Conservation (phyloP, 2,888 invertebrate species). For the Polymixis flavicincta region DNA sequence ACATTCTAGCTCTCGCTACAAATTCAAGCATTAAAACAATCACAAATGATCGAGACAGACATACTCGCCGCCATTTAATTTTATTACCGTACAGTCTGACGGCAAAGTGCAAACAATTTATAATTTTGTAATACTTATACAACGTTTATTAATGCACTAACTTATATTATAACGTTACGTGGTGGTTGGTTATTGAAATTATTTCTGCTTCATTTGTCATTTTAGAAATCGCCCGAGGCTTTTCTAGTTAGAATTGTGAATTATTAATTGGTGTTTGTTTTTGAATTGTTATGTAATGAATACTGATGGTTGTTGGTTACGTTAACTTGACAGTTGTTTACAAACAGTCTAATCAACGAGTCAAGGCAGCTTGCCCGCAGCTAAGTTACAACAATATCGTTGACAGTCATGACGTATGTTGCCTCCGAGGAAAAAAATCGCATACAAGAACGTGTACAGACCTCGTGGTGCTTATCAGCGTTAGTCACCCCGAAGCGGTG, state of each 20-base stretch:
- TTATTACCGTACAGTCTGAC: constrained; percentile 58
- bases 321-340: constrained; percentile 33
- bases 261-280: constrained; percentile 32
- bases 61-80: constrained; percentile 65
- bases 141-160: constrained; percentile 49
- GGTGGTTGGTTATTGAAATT: constrained; percentile 45
- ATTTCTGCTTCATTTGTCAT: constrained; percentile 57
- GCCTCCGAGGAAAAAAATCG: constrained; percentile 25
- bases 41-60: constrained; percentile 58
- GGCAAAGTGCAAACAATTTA: constrained; percentile 58
- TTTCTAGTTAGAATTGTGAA: constrained; percentile 33
- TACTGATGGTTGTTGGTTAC: constrained; percentile 17
- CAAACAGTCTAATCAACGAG: constrained; percentile 25
- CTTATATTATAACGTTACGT: constrained; percentile 35
- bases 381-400: background rate
- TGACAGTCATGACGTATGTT: background rate
- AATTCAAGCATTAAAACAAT: constrained; percentile 61
- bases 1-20: constrained; percentile 35
- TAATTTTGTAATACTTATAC: constrained; percentile 56
- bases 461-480: constrained; percentile 51
- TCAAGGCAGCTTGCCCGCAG: constrained; percentile 5
- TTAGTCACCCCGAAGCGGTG: constrained; percentile 60
- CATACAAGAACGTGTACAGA: constrained; percentile 32
- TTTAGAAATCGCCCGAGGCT: constrained; percentile 36
- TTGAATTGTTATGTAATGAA: constrained; percentile 13